These are phyloP conservation scores for Protodeltote pygarga DNA, from an alignment of 2,888 invertebrate genomes.

Conservation along the genomic window DNA sequence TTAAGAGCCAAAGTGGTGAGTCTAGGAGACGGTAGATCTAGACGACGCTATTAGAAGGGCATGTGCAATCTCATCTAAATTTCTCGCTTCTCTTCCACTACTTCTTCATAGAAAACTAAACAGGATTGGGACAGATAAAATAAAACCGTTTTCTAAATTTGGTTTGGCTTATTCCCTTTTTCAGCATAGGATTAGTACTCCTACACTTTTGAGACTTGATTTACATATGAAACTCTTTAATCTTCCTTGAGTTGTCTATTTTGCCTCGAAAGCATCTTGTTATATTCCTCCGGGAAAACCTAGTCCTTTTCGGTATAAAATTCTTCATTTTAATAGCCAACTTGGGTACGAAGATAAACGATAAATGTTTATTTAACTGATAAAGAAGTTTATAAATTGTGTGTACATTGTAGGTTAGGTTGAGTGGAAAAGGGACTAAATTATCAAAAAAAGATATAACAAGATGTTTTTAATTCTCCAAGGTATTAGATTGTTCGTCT, in stretches of 20 bases:
- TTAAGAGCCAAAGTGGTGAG: conserved; percentile 85
- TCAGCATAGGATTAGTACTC: conserved; percentile 47
- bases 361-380: conserved; percentile 29
- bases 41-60: conserved; percentile 77
- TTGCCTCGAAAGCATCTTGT: conserved; percentile 42
- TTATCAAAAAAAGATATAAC: neutral
- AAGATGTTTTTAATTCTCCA: conserved; percentile 54
- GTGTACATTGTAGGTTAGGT: neutral
- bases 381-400: conserved; percentile 6
- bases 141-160: conserved; percentile 37
- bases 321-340: conserved; percentile 28
- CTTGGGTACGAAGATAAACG: conserved; percentile 9
- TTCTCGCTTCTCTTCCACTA: conserved; percentile 62
- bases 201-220: conserved; percentile 31
- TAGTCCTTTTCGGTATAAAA: conserved; percentile 21
- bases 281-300: conserved; percentile 31
- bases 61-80: conserved; percentile 66
- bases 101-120: conserved; percentile 54
- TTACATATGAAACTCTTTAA: conserved; percentile 32
- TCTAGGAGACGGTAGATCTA: conserved; percentile 82
- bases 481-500: conserved; percentile 24
- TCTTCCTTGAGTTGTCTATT: conserved; percentile 35
- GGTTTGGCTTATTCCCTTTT: conserved; percentile 49
- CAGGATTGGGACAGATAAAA: conserved; percentile 36
- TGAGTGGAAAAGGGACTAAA: neutral